phyloP scores from a whole-genome alignment of 1,140 invertebrate species.

The Drosophila equinoxialis region DNA sequence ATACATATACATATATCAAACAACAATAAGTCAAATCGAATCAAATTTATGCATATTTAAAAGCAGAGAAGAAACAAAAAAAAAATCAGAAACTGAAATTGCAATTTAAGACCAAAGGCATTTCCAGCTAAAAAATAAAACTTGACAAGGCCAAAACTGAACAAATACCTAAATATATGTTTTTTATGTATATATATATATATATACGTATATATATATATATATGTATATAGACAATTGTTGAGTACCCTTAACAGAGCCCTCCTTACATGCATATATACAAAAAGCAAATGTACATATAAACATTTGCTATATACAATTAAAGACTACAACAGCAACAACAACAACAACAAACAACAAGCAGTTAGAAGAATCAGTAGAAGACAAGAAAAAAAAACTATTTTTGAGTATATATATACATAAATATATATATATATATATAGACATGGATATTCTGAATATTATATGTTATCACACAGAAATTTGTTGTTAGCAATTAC shows the following conservation, averaged over 20 bases:
- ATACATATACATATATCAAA: conserved; percentile 17
- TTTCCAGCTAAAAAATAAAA: conserved; percentile 42
- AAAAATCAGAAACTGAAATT: conserved; percentile 15
- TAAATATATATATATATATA: background rate
- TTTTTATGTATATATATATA: conserved; percentile 21
- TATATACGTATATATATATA: conserved; percentile 40
- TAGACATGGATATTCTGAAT: conserved; percentile 3
- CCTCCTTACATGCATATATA: conserved; percentile 50
- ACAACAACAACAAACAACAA: conserved; percentile 6
- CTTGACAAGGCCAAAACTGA: conserved; percentile 52
- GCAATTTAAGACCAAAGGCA: conserved; percentile 61
- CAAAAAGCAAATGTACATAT: conserved; percentile 24
- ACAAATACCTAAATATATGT: background rate
- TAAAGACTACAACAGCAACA: conserved; percentile 34
- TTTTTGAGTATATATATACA: conserved; percentile 58
- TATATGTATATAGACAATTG: conserved; percentile 51
- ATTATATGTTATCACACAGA: conserved; percentile 32
- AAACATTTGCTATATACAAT: conserved; percentile 71
- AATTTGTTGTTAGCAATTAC: conserved; percentile 40
- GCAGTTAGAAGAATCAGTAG: conserved; percentile 12
- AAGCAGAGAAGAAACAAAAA: conserved; percentile 30
- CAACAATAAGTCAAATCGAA: conserved; percentile 53
- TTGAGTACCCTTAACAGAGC: conserved; percentile 50
- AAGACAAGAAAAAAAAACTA: conserved; percentile 30
- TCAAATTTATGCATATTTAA: conserved; percentile 59